Evolutionary conservation across 2,797 vertebrate genomes (phyloP), one percentile per base, ranked within the genome.

Genomic region (Sebastes vulpes): DNA sequence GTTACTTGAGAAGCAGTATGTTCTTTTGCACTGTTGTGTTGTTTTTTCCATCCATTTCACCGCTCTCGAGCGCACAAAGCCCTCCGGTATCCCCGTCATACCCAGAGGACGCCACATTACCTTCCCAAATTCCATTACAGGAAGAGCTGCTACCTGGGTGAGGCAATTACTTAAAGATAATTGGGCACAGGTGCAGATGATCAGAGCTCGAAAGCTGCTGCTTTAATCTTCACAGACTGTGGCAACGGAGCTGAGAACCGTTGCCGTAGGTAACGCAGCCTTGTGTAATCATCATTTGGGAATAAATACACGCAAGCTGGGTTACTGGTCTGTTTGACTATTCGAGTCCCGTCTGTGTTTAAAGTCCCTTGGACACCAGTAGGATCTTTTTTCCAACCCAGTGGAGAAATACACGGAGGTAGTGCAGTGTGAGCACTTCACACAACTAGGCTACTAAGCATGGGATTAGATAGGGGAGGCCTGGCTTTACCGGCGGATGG

Each of bases 131-230:
- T 90, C 82, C 78, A 91, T 92, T 92, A 93, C 83, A 88, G 82
- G 72, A 89, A 69, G 79, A 80, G 81, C 77, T 59, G 88, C 82
- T 92, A 86, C 88, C 85, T 81, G 80, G 85, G 89, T 79, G 86
- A 93, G 84, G 89, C 88, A 92, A 92, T 95, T 94, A 93, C 88
- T 92, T 89, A 88, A 74, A 65, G 72, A 89, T 95, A 96, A 96
- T 95, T 95, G 93, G 92, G 58, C 87, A 77, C 92, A 95, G 95
- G 94, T 95, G 95, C 90, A 87, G 84, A 88, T 91, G 91, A 95
- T 92, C 87, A 92, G 89, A 83, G 82, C 83, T 76, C 77, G 86
- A 87, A 92, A 91, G 86, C 82, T 87, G 88, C 81, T 87, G 83
- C 83, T 93, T 92, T 89, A 86, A 87, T 91, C 88, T 89, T 83